phyloP scores from a whole-genome alignment of 2,113 vertebrate genomes.

The Brachirus orientalis region DNA sequence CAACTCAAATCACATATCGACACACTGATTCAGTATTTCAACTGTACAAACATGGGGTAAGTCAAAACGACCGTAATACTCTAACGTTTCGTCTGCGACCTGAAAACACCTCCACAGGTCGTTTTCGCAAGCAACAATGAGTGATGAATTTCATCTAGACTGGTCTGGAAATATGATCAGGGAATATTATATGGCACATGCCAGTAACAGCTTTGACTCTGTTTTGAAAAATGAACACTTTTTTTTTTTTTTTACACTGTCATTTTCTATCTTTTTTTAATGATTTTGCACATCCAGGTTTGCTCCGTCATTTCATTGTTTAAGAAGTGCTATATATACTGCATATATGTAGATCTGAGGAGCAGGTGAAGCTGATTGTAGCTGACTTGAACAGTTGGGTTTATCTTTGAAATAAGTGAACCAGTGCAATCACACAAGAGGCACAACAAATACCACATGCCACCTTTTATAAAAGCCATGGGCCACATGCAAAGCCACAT shows the following conservation, averaged over 20 bases:
- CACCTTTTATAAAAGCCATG: background rate
- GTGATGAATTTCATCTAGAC: background rate
- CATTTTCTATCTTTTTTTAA: background rate
- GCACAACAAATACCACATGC: background rate
- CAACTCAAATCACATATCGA: constrained; percentile 61
- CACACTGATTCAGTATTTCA: constrained; percentile 54
- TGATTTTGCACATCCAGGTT: no score
- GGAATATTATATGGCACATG: constrained; percentile 12
- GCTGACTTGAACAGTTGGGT: no score
- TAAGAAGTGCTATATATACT: no score
- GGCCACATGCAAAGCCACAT: background rate
- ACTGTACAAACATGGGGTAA: constrained; percentile 66
- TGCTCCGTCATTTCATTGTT: no score
- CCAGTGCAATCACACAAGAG: no score
- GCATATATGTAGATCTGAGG: no score
- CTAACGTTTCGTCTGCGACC: constrained; percentile 51
- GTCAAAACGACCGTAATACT: constrained; percentile 42
- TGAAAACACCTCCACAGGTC: constrained; percentile 39
- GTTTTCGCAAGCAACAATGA: background rate
- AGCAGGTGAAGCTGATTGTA: no score
- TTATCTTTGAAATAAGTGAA: no score
- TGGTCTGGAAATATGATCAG: constrained; percentile 12
- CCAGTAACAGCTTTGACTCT: background rate
- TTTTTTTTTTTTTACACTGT: background rate
- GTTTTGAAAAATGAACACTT: background rate